These are phyloP conservation scores for Cygnus buccinator DNA, from an alignment of 2,113 vertebrate species.

Conservation along the genomic window DNA sequence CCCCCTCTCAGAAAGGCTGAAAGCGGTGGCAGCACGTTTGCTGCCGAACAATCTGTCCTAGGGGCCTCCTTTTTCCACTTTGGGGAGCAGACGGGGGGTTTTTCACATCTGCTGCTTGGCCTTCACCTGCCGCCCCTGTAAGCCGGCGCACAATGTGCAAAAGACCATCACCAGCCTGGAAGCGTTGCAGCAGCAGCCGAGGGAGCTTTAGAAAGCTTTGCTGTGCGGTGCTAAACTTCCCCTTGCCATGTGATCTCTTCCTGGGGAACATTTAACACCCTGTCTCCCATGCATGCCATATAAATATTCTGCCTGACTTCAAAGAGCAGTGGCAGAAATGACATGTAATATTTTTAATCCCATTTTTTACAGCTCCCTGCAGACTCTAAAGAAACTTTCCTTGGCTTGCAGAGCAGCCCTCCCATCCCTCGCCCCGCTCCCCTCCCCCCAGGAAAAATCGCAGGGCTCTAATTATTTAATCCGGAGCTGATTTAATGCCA, in stretches of 20 bases:
- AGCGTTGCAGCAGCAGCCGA: not conserved
- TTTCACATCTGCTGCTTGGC: constrained; percentile 16
- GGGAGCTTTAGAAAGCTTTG: constrained; percentile 43
- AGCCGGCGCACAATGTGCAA: fast-evolving
- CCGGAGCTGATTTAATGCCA: constrained; percentile 59
- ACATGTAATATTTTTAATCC: constrained; percentile 70
- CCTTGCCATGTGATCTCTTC: constrained; percentile 63
- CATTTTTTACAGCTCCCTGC: constrained; percentile 70
- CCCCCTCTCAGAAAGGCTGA: not conserved
- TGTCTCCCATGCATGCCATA: constrained; percentile 53
- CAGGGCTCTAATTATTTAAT: constrained; percentile 68
- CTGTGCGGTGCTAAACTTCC: constrained; percentile 38
- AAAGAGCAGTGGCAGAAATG: constrained; percentile 65
- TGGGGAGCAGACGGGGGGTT: not conserved
- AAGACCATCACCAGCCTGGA: constrained; percentile 19
- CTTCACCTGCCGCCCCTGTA: constrained; percentile 6
- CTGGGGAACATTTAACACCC: constrained; percentile 66
- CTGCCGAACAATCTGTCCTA: not conserved
- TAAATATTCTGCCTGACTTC: constrained; percentile 60
- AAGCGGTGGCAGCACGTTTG: not conserved
- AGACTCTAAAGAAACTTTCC: constrained; percentile 64
- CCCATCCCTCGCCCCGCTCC: not conserved
- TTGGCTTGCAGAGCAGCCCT: constrained; percentile 35
- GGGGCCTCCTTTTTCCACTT: not conserved
- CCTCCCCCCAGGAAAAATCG: constrained; percentile 45